Conservation (phyloP, 2,113 vertebrate genomes). For the Ictidomys tridecemlineatus region DNA sequence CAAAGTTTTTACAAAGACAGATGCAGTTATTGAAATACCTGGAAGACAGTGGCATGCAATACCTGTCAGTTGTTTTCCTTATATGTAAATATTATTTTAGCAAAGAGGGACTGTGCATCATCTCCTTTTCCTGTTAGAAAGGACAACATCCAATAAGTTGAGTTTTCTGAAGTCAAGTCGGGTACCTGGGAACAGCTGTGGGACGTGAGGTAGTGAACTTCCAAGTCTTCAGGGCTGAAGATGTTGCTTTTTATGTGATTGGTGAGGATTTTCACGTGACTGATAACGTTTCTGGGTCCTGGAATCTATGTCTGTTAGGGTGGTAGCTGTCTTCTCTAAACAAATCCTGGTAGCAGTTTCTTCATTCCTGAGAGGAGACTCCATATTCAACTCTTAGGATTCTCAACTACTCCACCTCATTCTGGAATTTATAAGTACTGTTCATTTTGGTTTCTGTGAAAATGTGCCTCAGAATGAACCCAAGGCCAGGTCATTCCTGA, state of each 20-base stretch:
- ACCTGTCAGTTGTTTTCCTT: background rate
- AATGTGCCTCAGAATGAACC: background rate
- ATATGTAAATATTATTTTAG: constrained; percentile 18
- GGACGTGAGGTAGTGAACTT: background rate
- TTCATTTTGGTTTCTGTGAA: background rate
- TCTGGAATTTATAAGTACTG: background rate
- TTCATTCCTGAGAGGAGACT: background rate
- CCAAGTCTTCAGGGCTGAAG: background rate
- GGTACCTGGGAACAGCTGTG: background rate
- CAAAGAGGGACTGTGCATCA: background rate
- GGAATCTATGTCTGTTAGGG: background rate
- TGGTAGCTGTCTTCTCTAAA: background rate
- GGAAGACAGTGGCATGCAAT: background rate
- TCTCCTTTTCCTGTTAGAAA: background rate
- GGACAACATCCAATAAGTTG: background rate
- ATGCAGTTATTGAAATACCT: background rate
- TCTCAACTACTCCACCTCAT: background rate
- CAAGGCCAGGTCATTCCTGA: background rate
- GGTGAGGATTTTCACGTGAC: background rate
- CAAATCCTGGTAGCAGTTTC: background rate
- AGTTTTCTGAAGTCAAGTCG: background rate
- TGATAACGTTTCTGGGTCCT: background rate
- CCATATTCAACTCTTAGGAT: background rate
- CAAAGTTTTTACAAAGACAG: background rate
- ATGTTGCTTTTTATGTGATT: background rate